Evolutionary conservation across 2,113 vertebrate species (phyloP).

Genomic region (Cyprinodon tularosa): DNA sequence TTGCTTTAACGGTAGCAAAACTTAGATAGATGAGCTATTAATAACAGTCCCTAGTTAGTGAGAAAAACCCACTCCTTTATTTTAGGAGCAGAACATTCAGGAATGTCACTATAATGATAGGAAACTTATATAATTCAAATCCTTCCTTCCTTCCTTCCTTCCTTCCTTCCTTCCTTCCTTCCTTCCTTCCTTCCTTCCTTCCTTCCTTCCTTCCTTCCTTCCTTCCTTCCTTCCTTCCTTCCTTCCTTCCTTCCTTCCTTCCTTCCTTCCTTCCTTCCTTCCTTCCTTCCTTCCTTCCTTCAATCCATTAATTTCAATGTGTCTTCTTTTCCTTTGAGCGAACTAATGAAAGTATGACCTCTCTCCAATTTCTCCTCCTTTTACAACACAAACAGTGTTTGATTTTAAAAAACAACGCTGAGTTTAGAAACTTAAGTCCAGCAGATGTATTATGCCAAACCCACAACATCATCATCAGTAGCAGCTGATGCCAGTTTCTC

Average conservation of each 20-base stretch:
- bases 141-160: too few relatives aligned
- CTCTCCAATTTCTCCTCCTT: not conserved
- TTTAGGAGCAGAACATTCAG: not conserved
- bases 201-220: too few relatives aligned
- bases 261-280: too few relatives aligned
- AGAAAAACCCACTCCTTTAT: not conserved
- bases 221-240: too few relatives aligned
- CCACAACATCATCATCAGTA: constrained; percentile 23
- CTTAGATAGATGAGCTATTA: not conserved
- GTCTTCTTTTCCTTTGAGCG: not conserved
- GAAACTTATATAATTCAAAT: not conserved
- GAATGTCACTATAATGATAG: not conserved
- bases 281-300: not conserved
- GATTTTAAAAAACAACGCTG: constrained; percentile 14
- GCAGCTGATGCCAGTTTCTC: constrained; percentile 28
- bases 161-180: too few relatives aligned
- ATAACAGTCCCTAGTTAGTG: not conserved
- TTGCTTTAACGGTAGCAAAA: too few relatives aligned
- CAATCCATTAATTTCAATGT: too few relatives aligned
- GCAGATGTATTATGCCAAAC: constrained; percentile 18
- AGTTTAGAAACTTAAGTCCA: constrained; percentile 15
- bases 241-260: too few relatives aligned
- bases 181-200: too few relatives aligned
- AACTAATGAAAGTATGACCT: constrained; percentile 17
- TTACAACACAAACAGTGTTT: constrained; percentile 6